phyloP scores from a whole-genome alignment of 2,888 invertebrate species.

The Oscheius sp. region DNA sequence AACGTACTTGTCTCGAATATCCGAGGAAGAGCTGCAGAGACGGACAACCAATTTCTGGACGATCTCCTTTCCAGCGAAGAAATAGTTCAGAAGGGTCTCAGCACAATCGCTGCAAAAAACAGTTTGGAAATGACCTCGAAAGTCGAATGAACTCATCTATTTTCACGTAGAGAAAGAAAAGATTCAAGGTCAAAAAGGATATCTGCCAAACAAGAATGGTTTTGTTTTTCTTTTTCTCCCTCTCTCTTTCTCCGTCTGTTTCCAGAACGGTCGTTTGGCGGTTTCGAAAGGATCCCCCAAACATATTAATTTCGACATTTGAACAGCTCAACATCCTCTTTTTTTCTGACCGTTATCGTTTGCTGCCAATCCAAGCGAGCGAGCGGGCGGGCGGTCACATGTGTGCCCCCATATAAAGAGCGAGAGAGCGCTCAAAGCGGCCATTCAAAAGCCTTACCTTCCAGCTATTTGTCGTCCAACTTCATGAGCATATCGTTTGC shows the following conservation, averaged over 20 bases:
- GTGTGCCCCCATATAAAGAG: constrained; percentile 16
- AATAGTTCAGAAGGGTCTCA: not conserved
- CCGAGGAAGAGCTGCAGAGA: constrained; percentile 17
- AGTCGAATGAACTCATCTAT: not conserved
- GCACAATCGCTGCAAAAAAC: constrained; percentile 28
- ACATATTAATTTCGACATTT: not conserved
- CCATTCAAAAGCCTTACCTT: constrained; percentile 17
- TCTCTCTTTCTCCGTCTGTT: not conserved
- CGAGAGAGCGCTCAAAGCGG: not conserved
- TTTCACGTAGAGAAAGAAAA: not conserved
- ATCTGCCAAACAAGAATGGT: not conserved
- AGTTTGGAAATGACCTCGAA: not conserved
- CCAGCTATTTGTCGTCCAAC: constrained; percentile 48
- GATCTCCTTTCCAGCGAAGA: constrained; percentile 10
- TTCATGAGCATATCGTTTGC: constrained; percentile 37
- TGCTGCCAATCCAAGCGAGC: no score
- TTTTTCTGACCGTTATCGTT: constrained; percentile 19
- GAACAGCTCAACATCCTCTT: not conserved
- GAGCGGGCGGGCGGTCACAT: constrained; percentile 17
- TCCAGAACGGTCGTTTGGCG: not conserved
- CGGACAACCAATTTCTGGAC: constrained; percentile 20
- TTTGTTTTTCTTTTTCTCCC: not conserved
- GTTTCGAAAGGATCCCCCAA: no score
- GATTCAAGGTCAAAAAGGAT: no score
- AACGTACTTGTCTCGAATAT: constrained; percentile 20